Percentiles rank a stretch among this genome's conserved stretches.
These are phyloP conservation scores for Fopius arisanus DNA, from an alignment of 1,140 invertebrate species.

Conservation along the genomic window DNA sequence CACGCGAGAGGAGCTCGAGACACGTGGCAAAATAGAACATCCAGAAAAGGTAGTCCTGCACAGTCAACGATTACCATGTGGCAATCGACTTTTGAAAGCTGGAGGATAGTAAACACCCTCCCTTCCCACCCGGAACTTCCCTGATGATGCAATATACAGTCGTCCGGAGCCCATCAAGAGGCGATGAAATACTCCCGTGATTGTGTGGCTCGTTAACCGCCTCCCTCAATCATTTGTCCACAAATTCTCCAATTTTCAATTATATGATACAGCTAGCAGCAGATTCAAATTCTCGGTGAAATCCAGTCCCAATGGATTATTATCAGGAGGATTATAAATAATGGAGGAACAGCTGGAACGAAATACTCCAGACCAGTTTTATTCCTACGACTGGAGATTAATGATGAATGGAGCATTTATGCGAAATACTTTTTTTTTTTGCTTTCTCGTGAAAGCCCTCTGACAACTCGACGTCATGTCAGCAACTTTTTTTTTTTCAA, in stretches of 20 bases:
- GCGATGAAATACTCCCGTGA: neutral
- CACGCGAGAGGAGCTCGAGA: neutral
- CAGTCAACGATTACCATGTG: neutral
- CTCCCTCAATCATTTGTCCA: neutral
- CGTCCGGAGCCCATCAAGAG: neutral
- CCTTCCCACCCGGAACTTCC: neutral
- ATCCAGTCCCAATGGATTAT: neutral
- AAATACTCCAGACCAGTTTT: neutral
- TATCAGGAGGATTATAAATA: neutral
- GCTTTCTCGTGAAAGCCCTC: too few species aligned
- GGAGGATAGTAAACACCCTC: neutral
- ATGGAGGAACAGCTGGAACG: neutral
- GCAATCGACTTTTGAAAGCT: neutral
- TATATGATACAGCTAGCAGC: neutral
- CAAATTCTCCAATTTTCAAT: neutral
- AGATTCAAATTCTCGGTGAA: neutral
- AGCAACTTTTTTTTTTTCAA: neutral
- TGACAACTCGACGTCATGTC: constrained; percentile 2
- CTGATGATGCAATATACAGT: neutral
- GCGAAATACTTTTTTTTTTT: neutral
- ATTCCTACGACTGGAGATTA: neutral
- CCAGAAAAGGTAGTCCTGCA: neutral
- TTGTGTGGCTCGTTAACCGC: neutral
- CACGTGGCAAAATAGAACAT: neutral
- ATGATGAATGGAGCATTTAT: neutral